Percentiles rank a stretch among this genome's conserved stretches.
Conservation (phyloP, 2,888 invertebrate genomes). For the Euspilapteryx auroguttella region DNA sequence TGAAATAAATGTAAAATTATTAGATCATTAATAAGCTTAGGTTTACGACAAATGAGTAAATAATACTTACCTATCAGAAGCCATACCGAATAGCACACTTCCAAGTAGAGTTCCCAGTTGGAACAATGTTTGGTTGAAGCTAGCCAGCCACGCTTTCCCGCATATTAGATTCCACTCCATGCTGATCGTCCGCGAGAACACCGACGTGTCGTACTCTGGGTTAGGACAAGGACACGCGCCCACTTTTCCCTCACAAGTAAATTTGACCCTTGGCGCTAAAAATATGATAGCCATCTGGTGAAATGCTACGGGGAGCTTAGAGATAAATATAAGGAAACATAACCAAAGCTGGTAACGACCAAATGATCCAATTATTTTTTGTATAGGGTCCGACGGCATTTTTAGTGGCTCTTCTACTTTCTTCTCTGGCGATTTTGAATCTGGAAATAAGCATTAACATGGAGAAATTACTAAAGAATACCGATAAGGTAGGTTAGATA, state of each 20-base stretch:
- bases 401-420: too few species aligned
- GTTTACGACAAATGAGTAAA: not conserved
- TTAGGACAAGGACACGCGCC: constrained; percentile 58
- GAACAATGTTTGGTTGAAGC: constrained; percentile 72
- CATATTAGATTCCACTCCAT: constrained; percentile 80
- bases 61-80: constrained; percentile 70
- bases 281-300: constrained; percentile 56
- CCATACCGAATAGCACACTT: constrained; percentile 72
- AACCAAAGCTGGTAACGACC: constrained; percentile 53
- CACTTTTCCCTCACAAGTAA: constrained; percentile 18
- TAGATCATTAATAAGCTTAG: not conserved
- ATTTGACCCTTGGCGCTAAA: constrained; percentile 38
- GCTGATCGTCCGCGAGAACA: constrained; percentile 70
- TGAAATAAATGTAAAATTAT: constrained; percentile 24
- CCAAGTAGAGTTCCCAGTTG: constrained; percentile 77
- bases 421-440: constrained; percentile 11
- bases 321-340: constrained; percentile 30
- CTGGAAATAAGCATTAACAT: constrained; percentile 11
- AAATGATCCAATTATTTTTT: constrained; percentile 43
- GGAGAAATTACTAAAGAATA: too few species aligned
- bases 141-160: constrained; percentile 62
- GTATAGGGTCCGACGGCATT: constrained; percentile 35
- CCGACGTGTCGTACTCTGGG: constrained; percentile 63
- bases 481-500: too few species aligned
- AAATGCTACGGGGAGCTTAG: constrained; percentile 49